Percentiles rank a stretch among this genome's conserved stretches.
These are phyloP conservation scores for Halichoerus grypus DNA, from an alignment of 2,113 vertebrate species.

Conservation along the genomic window DNA sequence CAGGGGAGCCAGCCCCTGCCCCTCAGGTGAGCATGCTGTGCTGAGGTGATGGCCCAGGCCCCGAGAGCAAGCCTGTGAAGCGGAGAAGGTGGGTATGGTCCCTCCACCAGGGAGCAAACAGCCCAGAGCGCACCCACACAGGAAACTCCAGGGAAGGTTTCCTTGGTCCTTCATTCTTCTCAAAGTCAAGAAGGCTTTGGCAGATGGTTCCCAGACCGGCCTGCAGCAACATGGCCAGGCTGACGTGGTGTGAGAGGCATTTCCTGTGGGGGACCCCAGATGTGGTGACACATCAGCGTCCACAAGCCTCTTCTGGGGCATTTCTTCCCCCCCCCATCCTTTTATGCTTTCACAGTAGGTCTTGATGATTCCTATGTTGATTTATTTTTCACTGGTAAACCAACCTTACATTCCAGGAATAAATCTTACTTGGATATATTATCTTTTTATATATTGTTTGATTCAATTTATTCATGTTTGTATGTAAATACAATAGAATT, in stretches of 20 bases:
- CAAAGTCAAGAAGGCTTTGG: neutral
- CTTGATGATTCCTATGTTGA: neutral
- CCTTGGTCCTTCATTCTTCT: neutral
- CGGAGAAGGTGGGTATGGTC: neutral
- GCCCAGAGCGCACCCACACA: neutral
- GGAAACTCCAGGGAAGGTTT: neutral
- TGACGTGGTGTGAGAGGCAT: fast-evolving
- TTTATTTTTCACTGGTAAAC: neutral
- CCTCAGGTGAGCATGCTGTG: slow-evolving; percentile 82
- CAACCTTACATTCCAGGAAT: neutral
- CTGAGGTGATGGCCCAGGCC: neutral
- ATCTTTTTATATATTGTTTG: neutral
- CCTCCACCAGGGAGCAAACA: neutral
- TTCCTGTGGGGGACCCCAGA: neutral
- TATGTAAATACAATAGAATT: neutral
- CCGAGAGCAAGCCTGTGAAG: fast-evolving
- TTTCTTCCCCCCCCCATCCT: neutral
- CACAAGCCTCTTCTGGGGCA: neutral
- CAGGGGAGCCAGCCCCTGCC: slow-evolving; percentile 57
- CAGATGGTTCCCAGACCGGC: neutral
- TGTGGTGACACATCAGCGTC: neutral
- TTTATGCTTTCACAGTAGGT: neutral
- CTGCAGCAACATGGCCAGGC: neutral
- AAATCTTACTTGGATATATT: neutral
- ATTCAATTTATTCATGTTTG: neutral